A percentile compares a stretch with the other conserved stretches of the same genome.
phyloP scores from a whole-genome alignment of 2,888 invertebrate genomes.

The Phengaris arion region DNA sequence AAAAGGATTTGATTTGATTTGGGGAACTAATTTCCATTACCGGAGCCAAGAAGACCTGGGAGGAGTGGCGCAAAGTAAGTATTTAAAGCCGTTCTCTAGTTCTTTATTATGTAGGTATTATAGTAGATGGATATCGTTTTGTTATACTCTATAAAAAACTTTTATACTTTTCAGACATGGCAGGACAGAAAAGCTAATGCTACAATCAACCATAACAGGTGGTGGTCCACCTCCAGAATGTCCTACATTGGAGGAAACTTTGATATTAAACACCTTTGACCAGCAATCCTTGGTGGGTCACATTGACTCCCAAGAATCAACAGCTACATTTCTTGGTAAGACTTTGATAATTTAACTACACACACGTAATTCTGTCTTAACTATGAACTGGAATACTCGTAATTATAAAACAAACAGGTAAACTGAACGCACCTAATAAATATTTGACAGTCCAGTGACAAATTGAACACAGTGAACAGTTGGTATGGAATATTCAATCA shows the following conservation, averaged over 20 bases:
- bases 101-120: neutral
- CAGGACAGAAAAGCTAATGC: neutral
- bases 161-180: neutral
- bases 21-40: neutral
- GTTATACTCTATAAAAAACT: neutral
- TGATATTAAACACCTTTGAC: no score
- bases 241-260: no score
- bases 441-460: no score
- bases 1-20: no score
- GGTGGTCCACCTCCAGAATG: conserved; percentile 7
- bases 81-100: neutral
- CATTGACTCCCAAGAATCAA: neutral
- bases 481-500: no score
- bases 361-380: neutral
- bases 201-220: neutral
- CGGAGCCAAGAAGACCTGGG: neutral
- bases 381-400: no score
- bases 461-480: no score
- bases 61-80: conserved; percentile 2
- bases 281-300: no score
- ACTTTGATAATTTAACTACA: neutral
- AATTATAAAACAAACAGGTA: no score
- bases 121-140: neutral
- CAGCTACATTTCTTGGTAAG: neutral
- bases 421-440: no score